Percentiles rank a stretch among this genome's conserved stretches.
Conservation (phyloP, 2,888 invertebrate genomes). For the Pristionchus entomophagus region DNA sequence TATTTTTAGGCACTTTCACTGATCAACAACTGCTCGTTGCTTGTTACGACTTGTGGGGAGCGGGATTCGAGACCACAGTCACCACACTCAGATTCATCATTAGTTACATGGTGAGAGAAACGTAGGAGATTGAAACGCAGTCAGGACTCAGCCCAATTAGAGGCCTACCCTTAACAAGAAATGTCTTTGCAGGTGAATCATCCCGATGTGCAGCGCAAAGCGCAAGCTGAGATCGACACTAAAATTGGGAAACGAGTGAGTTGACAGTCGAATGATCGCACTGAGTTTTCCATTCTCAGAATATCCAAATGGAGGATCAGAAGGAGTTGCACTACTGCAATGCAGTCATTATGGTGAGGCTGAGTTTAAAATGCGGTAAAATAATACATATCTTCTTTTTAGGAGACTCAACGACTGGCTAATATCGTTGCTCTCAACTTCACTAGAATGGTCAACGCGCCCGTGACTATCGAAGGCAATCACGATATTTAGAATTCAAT, state of each 20-base stretch:
- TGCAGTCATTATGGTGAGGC: neutral
- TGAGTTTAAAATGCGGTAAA: no score
- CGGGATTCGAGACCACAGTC: constrained; percentile 32
- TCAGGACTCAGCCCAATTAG: no score
- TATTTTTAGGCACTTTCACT: neutral
- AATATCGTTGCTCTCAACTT: neutral
- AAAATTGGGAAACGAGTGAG: neutral
- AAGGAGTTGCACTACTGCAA: constrained; percentile 1
- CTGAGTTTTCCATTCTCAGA: neutral
- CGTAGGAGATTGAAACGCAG: no score
- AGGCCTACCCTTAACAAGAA: no score
- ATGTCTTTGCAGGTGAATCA: neutral
- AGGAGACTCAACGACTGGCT: constrained; percentile 6
- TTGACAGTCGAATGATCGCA: no score
- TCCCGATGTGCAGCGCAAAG: neutral
- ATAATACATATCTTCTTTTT: neutral
- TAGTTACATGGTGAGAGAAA: constrained; percentile 17
- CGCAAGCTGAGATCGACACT: neutral
- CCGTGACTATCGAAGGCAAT: neutral
- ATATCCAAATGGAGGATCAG: constrained; percentile 32
- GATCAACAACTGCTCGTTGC: neutral
- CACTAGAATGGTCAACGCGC: neutral
- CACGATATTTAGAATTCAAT: no score
- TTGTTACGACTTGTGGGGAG: neutral
- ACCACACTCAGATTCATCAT: neutral